Percentiles rank a stretch among this genome's conserved stretches.
phyloP scores from a whole-genome alignment of 2,113 vertebrate species.

The Tricholaema leucomelas region DNA sequence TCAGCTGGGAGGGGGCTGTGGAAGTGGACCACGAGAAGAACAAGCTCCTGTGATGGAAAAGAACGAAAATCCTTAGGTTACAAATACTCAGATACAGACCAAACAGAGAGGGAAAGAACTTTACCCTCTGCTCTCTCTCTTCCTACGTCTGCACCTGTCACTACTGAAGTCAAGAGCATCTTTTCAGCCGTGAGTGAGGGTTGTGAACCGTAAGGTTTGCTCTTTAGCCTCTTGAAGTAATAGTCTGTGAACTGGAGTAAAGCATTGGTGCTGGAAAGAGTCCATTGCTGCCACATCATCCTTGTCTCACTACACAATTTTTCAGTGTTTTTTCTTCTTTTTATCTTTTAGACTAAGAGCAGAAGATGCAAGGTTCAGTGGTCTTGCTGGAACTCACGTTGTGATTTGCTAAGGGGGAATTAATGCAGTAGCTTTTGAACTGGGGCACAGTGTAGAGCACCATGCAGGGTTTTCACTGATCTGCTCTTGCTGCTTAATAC shows the following conservation, averaged over 20 bases:
- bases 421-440: not conserved
- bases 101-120: not conserved
- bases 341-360: not conserved
- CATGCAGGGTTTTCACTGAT: not conserved
- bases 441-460: not conserved
- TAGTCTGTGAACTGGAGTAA: not conserved
- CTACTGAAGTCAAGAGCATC: not conserved
- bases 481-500: not conserved
- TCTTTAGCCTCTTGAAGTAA: not conserved
- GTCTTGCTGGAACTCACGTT: not conserved
- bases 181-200: not conserved
- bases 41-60: not conserved
- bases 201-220: not conserved
- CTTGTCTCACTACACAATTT: rapidly evolving
- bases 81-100: not conserved
- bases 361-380: not conserved
- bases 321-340: rapidly evolving
- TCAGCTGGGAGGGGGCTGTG: rapidly evolving
- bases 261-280: not conserved
- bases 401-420: not conserved
- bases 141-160: not conserved
- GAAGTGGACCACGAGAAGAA: not conserved
- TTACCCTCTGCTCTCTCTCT: not conserved
- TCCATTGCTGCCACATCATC: not conserved
- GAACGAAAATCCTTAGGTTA: not conserved